phyloP scores from a whole-genome alignment of 2,113 vertebrate species.

The Cyanoderma ruficeps region DNA sequence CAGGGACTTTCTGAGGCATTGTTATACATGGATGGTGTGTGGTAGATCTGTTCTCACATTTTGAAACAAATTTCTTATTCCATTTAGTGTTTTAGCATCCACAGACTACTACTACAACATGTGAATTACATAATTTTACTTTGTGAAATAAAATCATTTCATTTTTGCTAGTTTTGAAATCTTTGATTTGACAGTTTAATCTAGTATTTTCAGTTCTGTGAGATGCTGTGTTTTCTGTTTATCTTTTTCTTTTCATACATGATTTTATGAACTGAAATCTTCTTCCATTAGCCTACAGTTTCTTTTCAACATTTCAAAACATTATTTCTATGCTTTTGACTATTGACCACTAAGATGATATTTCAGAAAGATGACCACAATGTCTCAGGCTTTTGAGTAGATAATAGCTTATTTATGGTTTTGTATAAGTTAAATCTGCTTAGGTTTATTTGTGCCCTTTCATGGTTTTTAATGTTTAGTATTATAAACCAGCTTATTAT shows the following conservation, averaged over 20 bases:
- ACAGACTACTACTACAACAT: background rate
- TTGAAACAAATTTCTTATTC: background rate
- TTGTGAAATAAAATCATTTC: background rate
- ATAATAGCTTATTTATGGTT: background rate
- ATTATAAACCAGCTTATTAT: background rate
- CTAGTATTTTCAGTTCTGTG: background rate
- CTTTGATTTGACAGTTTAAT: background rate
- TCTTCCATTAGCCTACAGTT: background rate
- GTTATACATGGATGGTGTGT: background rate
- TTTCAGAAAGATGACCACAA: background rate
- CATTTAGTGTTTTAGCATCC: background rate
- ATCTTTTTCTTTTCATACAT: background rate
- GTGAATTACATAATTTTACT: background rate
- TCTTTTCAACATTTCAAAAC: background rate
- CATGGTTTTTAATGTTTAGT: background rate
- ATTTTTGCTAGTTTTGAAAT: background rate
- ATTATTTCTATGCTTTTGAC: background rate
- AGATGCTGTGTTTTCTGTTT: background rate
- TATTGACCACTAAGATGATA: background rate
- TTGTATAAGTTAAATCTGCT: background rate
- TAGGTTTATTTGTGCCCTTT: background rate
- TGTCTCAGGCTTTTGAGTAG: background rate
- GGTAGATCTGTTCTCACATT: background rate
- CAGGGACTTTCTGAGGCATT: background rate
- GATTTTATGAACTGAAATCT: background rate